Evolutionary conservation across 2,113 vertebrate species (phyloP), one percentile per base, ranked within the genome.

Genomic region (Enhydra lutris): DNA sequence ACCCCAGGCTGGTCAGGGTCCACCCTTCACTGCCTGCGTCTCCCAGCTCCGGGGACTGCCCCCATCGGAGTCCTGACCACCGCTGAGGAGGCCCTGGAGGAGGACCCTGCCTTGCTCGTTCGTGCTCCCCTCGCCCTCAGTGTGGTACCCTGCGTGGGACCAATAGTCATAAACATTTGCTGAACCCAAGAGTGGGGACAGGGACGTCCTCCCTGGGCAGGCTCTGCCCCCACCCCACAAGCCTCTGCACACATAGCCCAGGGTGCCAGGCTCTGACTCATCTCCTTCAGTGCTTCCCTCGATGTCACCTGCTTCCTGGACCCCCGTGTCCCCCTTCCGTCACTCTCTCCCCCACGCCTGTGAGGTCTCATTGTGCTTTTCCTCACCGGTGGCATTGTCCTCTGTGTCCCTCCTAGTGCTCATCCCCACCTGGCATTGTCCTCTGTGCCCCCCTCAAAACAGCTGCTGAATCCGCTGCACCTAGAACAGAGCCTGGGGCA

Each of bases 1-100:
- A 39, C 65, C 24, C 63, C n/a, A 34, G 55, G 45, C 23, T 7
- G 1, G 4, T 4, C 1, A 0, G 52, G 15, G 21, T 80, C n/a
- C 42, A 29, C 52, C 17, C 3, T 1, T 4, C 0, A 0, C 20
- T n/a, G 20, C 52, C 67, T 47, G 9, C 0, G 0, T 87, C 88
- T 87, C 65, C 76, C 34, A 1, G 39, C 39, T 82, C 67, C 59
- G 6, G 26, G 26, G 50, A 88, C 26, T 20, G 6, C 4, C 36
- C 15, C 24, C 3, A 0, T 29, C 6, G 0, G 13, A 7, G 0
- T 34, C 39, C 67, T 31, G 34, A 78, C 15, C 50, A 23, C 67
- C 1, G 12, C 50, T 4, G 0, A 63, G 1, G 15, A 55, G 8
- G 14, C 69, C 20, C 18, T 29, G 39, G 21, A 29, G 29, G 59